These are phyloP conservation scores for Catharus minimus DNA, from an alignment of 2,113 vertebrate species.

Conservation along the genomic window DNA sequence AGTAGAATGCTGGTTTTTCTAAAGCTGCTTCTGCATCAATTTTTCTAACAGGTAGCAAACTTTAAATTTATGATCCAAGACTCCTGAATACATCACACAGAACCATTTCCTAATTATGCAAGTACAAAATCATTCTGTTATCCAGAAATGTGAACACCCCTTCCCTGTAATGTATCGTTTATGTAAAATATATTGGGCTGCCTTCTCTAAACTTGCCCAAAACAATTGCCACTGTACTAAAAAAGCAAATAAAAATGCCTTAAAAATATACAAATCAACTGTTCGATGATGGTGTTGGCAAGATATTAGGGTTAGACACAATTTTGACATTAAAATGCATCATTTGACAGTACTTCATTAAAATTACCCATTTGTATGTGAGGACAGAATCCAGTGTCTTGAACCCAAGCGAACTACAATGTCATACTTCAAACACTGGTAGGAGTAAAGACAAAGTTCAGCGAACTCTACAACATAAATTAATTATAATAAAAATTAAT, in stretches of 20 bases:
- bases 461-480: background rate
- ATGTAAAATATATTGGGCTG: background rate
- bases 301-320: background rate
- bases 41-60: background rate
- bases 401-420: background rate
- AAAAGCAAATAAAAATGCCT: background rate
- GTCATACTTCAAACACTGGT: accelerated
- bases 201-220: background rate
- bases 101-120: background rate
- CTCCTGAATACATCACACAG: background rate
- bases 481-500: background rate
- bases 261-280: background rate
- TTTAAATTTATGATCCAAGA: background rate
- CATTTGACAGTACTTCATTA: background rate
- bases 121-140: background rate
- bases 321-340: background rate
- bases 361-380: background rate
- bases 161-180: background rate
- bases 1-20: background rate
- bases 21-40: background rate
- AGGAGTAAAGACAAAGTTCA: background rate
- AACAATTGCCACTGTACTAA: background rate
- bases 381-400: background rate
- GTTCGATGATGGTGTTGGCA: background rate
- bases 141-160: background rate